Percentiles rank a stretch among this genome's conserved stretches.
Evolutionary conservation across 1,140 invertebrate genomes (phyloP).

Genomic region (Chrysomallon squamiferum): DNA sequence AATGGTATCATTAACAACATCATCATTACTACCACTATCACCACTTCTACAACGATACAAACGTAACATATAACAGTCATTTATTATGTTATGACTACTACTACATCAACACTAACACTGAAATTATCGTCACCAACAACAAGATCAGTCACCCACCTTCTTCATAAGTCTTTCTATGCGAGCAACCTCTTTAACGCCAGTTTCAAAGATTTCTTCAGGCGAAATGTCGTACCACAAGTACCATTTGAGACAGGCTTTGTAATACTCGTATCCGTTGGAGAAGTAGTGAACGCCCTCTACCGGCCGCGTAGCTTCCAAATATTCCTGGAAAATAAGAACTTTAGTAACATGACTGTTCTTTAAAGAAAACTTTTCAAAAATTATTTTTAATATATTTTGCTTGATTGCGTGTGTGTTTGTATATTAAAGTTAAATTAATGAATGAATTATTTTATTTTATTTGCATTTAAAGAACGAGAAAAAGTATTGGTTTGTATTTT

Average conservation of each 20-base stretch:
- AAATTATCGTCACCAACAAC: no score
- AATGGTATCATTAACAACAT: no score
- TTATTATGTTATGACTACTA: no score
- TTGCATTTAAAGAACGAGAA: background rate
- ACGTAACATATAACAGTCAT: no score
- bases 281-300: slow-evolving; percentile 50
- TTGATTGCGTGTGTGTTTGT: background rate
- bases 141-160: no score
- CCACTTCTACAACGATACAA: no score
- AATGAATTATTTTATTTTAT: background rate
- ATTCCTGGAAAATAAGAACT: slow-evolving; percentile 34
- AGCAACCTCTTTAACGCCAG: slow-evolving; percentile 58
- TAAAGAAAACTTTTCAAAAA: background rate
- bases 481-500: background rate
- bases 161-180: slow-evolving; percentile 60
- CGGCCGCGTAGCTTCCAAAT: slow-evolving; percentile 39
- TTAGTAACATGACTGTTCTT: background rate
- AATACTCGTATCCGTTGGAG: slow-evolving; percentile 56
- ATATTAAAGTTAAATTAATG: background rate
- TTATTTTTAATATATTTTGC: background rate
- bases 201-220: slow-evolving; percentile 56
- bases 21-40: no score
- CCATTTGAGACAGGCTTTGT: slow-evolving; percentile 58
- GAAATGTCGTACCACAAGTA: slow-evolving; percentile 53
- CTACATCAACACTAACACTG: no score